Evolutionary conservation across 2,888 invertebrate species (phyloP).

Genomic region (Apomyelois bistriatella): DNA sequence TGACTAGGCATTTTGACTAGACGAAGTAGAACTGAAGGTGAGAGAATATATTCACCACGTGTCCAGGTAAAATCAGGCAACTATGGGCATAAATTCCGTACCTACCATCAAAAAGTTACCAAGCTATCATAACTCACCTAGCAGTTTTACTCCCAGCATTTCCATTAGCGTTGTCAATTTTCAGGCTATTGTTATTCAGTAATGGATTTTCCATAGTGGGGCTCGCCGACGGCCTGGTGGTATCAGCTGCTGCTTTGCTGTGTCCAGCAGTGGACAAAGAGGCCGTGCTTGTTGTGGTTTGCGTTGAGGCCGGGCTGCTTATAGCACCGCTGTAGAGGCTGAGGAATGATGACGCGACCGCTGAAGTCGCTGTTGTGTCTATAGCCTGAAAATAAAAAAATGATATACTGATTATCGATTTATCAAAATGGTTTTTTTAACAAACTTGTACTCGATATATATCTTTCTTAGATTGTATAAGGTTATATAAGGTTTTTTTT

Average conservation of each 20-base stretch:
- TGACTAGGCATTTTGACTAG: too few species aligned
- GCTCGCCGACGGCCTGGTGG: constrained; percentile 58
- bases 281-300: constrained; percentile 45
- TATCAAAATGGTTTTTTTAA: too few species aligned
- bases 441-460: too few species aligned
- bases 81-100: too few species aligned
- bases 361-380: constrained; percentile 81
- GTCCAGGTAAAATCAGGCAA: too few species aligned
- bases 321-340: constrained; percentile 73
- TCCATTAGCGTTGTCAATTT: constrained; percentile 72
- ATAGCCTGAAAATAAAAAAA: constrained; percentile 60
- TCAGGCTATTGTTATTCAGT: constrained; percentile 68
- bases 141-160: constrained; percentile 72
- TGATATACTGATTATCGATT: too few species aligned
- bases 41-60: too few species aligned
- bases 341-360: constrained; percentile 72
- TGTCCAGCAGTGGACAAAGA: constrained; percentile 47
- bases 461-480: too few species aligned
- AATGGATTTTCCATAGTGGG: constrained; percentile 59
- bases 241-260: constrained; percentile 59
- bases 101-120: background rate
- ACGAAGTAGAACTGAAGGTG: too few species aligned
- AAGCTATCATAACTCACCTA: constrained; percentile 42
- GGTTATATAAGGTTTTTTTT: too few species aligned
- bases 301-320: constrained; percentile 64